Evolutionary conservation across 2,797 vertebrate species (phyloP), one percentile per base, ranked within the genome.

Genomic region (Rhynchonycteris naso): DNA sequence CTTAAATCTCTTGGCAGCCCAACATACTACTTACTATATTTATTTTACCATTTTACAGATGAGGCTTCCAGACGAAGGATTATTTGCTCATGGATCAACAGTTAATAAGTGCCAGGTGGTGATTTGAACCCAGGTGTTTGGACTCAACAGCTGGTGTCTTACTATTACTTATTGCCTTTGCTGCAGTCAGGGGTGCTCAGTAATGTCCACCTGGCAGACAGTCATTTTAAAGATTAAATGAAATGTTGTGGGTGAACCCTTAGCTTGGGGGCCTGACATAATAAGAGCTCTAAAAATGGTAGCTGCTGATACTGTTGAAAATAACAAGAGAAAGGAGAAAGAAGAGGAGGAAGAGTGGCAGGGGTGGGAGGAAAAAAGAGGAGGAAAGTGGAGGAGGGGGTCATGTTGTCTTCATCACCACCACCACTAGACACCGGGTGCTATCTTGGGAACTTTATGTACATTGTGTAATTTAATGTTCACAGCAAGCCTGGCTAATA

Each of bases 31-130:
- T 47, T 72, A n/a, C 61, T 76, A 11, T 85, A 50, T 61, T 88
- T 88, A 38, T 69, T 90, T 66, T 87, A 90, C 19, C 47, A 65
- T 54, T 89, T 94, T 90, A 69, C 8, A 47, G 24, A 50, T 59
- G 65, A 86, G 50, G 33, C 14, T 91, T 47, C 38, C 30, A 76
- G 33, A 63, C 38, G 79, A 78, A 65, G 81, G 85, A 83, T 79
- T 16, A 78, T 89, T 95, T 92, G 4, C 61, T 87, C 24, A 52
- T 63, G 63, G 50, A 35, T 26, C 56, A 88, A 75, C 13, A 85
- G 28, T 71, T 66, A 90, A n/a, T 74, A 81, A 58, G 21, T 59
- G 50, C 35, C 56, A 91, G 59, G 33, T 28, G 13, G 61, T 71
- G 38, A 75, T 38, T 85, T 21, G 71, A 87, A 78, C 22, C 65